A percentile compares a stretch with the other conserved stretches of the same genome.
Conservation (phyloP, 2,797 vertebrate genomes). For the Enteromius mattozi region DNA sequence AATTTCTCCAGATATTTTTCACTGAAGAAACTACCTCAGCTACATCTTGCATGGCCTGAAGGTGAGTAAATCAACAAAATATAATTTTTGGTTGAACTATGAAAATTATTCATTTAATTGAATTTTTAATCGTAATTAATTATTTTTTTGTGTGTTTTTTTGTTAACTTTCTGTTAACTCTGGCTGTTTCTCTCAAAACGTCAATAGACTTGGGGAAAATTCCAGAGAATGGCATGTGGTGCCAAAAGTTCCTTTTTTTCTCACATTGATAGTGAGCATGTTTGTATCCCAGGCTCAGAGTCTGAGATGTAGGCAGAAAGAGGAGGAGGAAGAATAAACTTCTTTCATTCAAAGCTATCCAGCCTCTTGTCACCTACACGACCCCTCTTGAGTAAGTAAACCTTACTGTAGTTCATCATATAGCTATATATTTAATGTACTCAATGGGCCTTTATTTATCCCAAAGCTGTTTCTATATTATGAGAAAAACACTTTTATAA, state of each 20-base stretch:
- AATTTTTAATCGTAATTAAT: not conserved
- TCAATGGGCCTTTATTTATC: not conserved
- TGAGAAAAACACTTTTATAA: not conserved
- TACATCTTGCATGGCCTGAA: not conserved
- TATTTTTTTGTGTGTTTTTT: not conserved
- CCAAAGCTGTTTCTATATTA: slow-evolving; percentile 50
- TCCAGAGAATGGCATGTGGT: slow-evolving; percentile 49
- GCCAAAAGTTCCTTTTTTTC: slow-evolving; percentile 33
- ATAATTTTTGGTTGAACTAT: not conserved
- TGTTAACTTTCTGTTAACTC: not conserved
- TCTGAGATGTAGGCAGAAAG: slow-evolving; percentile 56
- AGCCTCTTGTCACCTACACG: slow-evolving; percentile 28
- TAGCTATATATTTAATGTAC: not conserved
- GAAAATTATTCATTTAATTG: not conserved
- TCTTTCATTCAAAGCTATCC: slow-evolving; percentile 72
- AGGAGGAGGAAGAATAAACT: slow-evolving; percentile 76
- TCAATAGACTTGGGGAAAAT: slow-evolving; percentile 19
- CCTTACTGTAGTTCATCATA: slow-evolving; percentile 42
- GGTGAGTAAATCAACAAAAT: not conserved
- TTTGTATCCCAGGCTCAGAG: slow-evolving; percentile 66
- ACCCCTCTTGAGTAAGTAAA: not conserved
- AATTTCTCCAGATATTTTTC: not conserved
- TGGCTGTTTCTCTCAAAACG: not conserved
- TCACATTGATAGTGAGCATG: slow-evolving; percentile 70
- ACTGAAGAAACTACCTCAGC: not conserved